Base-by-base conservation (phyloP, 2,888 invertebrate species). In the Mechanitis messenoides region DNA sequence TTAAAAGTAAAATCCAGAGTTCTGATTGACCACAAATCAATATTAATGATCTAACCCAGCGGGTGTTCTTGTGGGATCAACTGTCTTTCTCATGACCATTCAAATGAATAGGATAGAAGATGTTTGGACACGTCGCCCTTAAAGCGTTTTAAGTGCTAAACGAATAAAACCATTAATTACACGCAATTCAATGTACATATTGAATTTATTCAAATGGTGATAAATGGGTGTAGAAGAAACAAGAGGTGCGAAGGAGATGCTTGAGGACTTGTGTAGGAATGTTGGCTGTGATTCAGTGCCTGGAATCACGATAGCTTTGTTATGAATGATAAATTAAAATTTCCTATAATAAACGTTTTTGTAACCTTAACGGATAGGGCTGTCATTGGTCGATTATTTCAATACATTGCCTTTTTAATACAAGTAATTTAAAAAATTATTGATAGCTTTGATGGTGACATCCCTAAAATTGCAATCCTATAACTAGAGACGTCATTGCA, bases 11-110 rank as follows among this genome's bases (percentile, higher is more conserved):
- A 89, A 90, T 87, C 85, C 88, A 85, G 81, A 79, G 80, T 85
- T 87, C 85, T 90, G 90, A 91, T 91, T 91, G 90, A 90, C 91
- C 90, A 90, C 90, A 91, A 91, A 91, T 91, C 90, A 91, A 90
- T 90, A 91, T 91, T 91, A 91, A 91, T 91, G 91, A 90, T 88
- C 81, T 76, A 73, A 83, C 70, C 72, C 89, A 88, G 87, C 89
- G 86, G 87, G 90, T 78, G 90, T 84, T 79, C 87, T 78, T 76
- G 71, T 72, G 70, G 71, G 71, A 71, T 77, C 68, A 61, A 60
- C 70, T 68, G 64, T 88, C 83, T 74, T 74, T 72, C 61, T 82
- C 78, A 54, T 69, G 67, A 70, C 42, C 65, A 71, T 59, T 61
- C 38, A 60, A 56, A 66, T 68, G 78, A 85, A 68, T 71, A 74